A percentile compares a stretch with the other conserved stretches of the same genome.
Conservation (phyloP, 2,113 vertebrate genomes). For the Nannospalax galili region DNA sequence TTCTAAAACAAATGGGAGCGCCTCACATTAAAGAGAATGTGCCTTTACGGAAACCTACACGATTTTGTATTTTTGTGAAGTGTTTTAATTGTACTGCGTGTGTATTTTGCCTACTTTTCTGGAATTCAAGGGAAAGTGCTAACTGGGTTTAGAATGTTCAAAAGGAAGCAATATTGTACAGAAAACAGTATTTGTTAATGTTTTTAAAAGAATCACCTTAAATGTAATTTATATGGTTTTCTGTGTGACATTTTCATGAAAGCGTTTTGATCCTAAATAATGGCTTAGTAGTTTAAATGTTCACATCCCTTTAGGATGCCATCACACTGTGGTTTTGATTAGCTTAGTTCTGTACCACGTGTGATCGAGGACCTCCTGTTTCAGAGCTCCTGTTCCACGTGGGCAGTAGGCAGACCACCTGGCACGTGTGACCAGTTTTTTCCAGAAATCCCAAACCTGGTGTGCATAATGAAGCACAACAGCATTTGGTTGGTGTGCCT, state of each 20-base stretch:
- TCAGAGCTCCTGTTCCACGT: conserved; percentile 72
- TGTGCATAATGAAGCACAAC: conserved; percentile 86
- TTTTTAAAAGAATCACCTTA: conserved; percentile 81
- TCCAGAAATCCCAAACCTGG: conserved; percentile 82
- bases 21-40: neutral
- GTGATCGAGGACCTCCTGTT: conserved; percentile 84
- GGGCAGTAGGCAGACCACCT: conserved; percentile 30
- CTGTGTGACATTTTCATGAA: conserved; percentile 83
- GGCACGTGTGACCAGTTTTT: conserved; percentile 67
- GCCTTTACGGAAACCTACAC: conserved; percentile 49
- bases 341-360: conserved; percentile 71
- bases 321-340: conserved; percentile 74
- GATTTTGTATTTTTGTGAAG: conserved; percentile 47
- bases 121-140: conserved; percentile 71
- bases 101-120: conserved; percentile 28
- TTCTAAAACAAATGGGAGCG: neutral
- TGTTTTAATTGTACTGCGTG: conserved; percentile 28
- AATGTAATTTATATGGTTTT: conserved; percentile 94
- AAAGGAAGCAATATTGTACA: conserved; percentile 81
- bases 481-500: neutral
- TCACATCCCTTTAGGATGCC: conserved; percentile 77
- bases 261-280: conserved; percentile 82
- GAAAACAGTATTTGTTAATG: conserved; percentile 78
- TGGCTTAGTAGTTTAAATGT: conserved; percentile 87
- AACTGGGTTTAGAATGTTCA: conserved; percentile 74